A percentile compares a stretch with the other conserved stretches of the same genome.
Conservation (phyloP, 2,888 invertebrate species). For the Seira ritae region DNA sequence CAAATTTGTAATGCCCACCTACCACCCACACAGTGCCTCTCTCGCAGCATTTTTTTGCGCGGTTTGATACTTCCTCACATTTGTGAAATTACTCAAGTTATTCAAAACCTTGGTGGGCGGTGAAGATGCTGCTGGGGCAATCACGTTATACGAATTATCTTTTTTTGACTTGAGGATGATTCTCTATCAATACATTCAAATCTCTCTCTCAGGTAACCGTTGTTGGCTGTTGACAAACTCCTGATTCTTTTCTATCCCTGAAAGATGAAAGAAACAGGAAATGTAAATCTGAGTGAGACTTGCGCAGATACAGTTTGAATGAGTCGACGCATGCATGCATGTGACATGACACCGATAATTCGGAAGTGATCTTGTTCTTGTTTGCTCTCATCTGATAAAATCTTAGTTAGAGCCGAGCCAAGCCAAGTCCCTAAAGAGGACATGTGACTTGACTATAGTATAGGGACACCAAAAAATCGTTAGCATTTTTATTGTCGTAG, state of each 20-base stretch:
- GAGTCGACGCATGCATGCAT: too few species aligned
- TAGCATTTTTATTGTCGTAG: neutral
- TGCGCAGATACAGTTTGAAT: too few species aligned
- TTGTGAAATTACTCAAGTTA: neutral
- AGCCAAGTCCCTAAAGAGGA: slow-evolving; percentile 4
- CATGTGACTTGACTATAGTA: neutral
- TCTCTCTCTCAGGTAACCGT: neutral
- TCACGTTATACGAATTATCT: neutral
- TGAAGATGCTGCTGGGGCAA: slow-evolving; percentile 11
- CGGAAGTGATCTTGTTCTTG: slow-evolving; percentile 13
- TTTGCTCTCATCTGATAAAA: slow-evolving; percentile 13
- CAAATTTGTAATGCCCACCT: slow-evolving; percentile 3
- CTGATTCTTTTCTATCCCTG: neutral
- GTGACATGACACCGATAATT: slow-evolving; percentile 1
- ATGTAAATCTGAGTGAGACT: neutral
- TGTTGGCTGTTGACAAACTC: neutral
- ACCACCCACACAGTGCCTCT: neutral
- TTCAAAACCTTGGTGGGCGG: slow-evolving; percentile 4
- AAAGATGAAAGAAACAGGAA: slow-evolving; percentile 6
- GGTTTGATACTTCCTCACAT: slow-evolving; percentile 6
- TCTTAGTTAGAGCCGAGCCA: neutral
- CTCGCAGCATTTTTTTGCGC: neutral
- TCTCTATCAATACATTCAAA: neutral
- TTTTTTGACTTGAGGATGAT: neutral
- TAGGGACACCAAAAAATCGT: neutral